Base-by-base conservation (phyloP, 1,140 invertebrate genomes). In the Musca vetustissima region DNA sequence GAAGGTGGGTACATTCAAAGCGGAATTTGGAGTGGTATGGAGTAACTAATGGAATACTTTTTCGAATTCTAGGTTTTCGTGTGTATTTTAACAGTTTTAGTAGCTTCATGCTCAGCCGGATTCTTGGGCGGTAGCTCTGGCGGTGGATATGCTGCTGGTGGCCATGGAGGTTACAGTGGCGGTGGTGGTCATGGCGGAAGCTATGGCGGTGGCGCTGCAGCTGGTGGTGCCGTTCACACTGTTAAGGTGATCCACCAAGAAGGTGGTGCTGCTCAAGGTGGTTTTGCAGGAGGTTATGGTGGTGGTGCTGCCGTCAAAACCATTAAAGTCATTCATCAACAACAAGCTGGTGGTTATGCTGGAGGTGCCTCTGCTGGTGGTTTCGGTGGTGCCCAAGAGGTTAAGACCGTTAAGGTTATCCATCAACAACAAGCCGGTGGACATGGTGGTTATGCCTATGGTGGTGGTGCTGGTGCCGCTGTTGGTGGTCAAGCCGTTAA, bases 321-420 rank as follows among this genome's bases (percentile, higher is more conserved):
- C 19, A 74, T 80, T 17, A 76, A 78, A 64, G 78, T 80, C 8
- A 80, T 80, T 64, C 78, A 80, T 8, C 72, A 80, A 66, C 68
- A 69, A 55, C 76, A 80, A 59, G 72, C 71, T 49, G 49, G 49
- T 8, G 70, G 71, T 48, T 68, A 53, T 2, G n/a, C n/a, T n/a
- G 70, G 70, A 21, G 57, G 49, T 52, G 19, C 25, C 13, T 68
- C 55, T 28, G 59, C 55, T 52, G 66, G 57, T 28, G 68, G 69
- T 66, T 22, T 6, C 28, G 36, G 24, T 22, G 50, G 50, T 15
- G 21, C 71, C 70, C 55, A 43, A 74, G 64, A 74, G 75, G 55
- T 59, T 28, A 59, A 59, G 22, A 59, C 55, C 15, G 22, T 59
- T 61, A 69, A 74, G 36, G 72, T 22, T 14, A 53, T 36, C 19